Evolutionary conservation across 2,888 invertebrate genomes (phyloP), one percentile per base, ranked within the genome.

Genomic region (Smittia aterrima): DNA sequence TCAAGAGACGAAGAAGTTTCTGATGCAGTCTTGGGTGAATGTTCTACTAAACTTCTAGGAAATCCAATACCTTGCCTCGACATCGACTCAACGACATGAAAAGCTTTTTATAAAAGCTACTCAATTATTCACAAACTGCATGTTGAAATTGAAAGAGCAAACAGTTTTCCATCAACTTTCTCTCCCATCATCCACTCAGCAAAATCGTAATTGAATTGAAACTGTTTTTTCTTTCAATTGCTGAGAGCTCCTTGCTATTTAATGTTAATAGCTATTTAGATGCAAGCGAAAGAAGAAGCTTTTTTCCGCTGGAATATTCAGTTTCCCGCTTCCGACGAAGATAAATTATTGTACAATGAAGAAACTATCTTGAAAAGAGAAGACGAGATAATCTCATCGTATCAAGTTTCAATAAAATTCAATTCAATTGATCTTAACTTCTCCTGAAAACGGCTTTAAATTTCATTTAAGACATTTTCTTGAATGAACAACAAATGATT

Each of bases 341-440:
- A 58, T 20, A 18, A 22, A 22, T n/a, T 22, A 47, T 22, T 58
- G 24, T 58, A 11, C 22, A 32, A 3, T 9, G 32, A 6, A 3
- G 18, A 47, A 11, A 13, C n/a, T 38, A 38, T 38, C 24, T 18
- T 58, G 18, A 58, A 58, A 32, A 32, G 32, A 9, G 13, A 25
- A 64, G 16, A 25, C 16, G 16, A 24, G 25, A 64, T 64, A 64
- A 64, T 66, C 66, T 66, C 18, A 20, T 20, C 20, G 20, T 38
- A 66, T 66, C 38, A 40, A 66, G 32, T 66, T 66, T 66, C 66
- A 66, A 66, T 66, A 32, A 66, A 27, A 66, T 38, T 66, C 66
- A 66, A 66, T 38, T 66, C 32, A 27, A 9, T 47, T 16, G n/a
- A 13, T 47, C 38, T 6, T 38, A 7, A 9, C 32, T 32, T 32